phyloP scores from a whole-genome alignment of 1,140 invertebrate species.

The Melitaea cinxia region DNA sequence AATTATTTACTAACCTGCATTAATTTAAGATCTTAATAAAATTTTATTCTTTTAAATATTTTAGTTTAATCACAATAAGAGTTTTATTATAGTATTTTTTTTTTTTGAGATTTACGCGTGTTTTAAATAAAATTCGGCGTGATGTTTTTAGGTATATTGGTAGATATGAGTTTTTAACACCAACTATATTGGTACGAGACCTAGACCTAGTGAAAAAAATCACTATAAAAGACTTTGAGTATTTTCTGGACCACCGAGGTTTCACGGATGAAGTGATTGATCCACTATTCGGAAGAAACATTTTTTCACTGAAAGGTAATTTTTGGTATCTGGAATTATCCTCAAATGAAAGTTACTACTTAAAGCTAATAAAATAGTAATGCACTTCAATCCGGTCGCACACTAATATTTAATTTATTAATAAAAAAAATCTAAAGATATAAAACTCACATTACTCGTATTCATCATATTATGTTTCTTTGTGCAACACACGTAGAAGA shows the following conservation, averaged over 20 bases:
- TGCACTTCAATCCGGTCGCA: too few relatives aligned
- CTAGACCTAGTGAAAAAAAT: conserved; percentile 83
- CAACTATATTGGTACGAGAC: conserved; percentile 82
- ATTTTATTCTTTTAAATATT: too few relatives aligned
- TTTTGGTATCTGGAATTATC: background rate
- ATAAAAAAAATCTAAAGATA: too few relatives aligned
- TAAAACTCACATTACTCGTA: too few relatives aligned
- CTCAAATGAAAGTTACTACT: background rate
- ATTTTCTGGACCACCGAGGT: conserved; percentile 83
- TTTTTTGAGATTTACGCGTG: too few relatives aligned
- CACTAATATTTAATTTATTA: too few relatives aligned
- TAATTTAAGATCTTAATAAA: too few relatives aligned
- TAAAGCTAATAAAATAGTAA: background rate
- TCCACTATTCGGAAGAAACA: conserved; percentile 79
- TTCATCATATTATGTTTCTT: too few relatives aligned
- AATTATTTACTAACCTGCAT: too few relatives aligned
- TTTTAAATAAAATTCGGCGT: background rate
- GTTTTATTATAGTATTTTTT: too few relatives aligned
- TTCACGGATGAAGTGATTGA: conserved; percentile 74
- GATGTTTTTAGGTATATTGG: conserved; percentile 52
- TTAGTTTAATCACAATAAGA: too few relatives aligned
- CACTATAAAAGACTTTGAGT: conserved; percentile 83
- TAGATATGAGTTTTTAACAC: conserved; percentile 79
- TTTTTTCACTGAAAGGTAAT: conserved; percentile 81
- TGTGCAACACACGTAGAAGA: too few relatives aligned